Conservation (phyloP, 2,888 invertebrate genomes). For the Diplazon laetatorius region DNA sequence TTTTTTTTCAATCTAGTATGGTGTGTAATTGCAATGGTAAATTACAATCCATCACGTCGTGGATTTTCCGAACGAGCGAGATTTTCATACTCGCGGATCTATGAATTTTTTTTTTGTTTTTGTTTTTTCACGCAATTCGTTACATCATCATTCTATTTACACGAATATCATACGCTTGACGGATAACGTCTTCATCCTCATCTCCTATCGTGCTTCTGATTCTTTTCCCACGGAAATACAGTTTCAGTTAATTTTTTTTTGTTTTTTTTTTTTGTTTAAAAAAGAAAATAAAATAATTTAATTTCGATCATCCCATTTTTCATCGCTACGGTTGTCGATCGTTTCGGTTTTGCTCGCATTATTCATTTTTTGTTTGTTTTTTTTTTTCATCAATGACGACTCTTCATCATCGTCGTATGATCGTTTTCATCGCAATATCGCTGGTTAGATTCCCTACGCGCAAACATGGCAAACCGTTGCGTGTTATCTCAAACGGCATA, state of each 20-base stretch:
- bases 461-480: constrained; percentile 72
- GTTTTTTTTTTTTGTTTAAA: constrained; percentile 56
- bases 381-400: too few relatives aligned
- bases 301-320: constrained; percentile 27
- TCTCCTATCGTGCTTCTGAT: constrained; percentile 47
- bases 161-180: constrained; percentile 80
- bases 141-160: constrained; percentile 81
- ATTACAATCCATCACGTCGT: constrained; percentile 62
- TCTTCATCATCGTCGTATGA: constrained; percentile 42
- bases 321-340: constrained; percentile 44
- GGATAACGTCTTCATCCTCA: constrained; percentile 70
- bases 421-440: constrained; percentile 40
- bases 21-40: too few relatives aligned
- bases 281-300: too few relatives aligned
- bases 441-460: constrained; percentile 66
- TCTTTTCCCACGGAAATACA: constrained; percentile 41
- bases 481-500: constrained; percentile 80
- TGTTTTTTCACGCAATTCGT: constrained; percentile 70
- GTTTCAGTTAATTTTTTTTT: constrained; percentile 55
- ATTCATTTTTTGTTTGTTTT: background rate
- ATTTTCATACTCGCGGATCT: constrained; percentile 55
- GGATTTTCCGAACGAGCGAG: constrained; percentile 43
- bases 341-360: constrained; percentile 17
- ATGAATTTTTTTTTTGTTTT: constrained; percentile 40
- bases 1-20: too few relatives aligned